Conservation (phyloP, 1,140 invertebrate genomes). For the Drosophila pallidifrons region DNA sequence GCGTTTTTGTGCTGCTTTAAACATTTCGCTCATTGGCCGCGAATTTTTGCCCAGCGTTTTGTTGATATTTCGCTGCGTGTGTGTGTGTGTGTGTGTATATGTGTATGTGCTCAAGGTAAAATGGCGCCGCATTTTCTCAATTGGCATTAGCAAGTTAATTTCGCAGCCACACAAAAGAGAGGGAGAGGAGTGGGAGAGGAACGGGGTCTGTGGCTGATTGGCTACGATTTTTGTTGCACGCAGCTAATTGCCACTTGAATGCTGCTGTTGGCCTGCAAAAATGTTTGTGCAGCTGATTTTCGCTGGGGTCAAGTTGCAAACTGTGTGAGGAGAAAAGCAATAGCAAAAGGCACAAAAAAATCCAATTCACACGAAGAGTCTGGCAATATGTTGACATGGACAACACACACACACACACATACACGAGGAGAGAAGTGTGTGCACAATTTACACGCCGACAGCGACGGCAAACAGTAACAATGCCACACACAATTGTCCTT, state of each 20-base stretch:
- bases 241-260: conserved; percentile 71
- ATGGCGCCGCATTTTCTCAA: conserved; percentile 28
- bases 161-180: conserved; percentile 2
- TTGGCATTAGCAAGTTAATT: conserved; percentile 63
- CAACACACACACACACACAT: not conserved
- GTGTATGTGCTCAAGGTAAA: conserved; percentile 64
- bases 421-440: conserved; percentile 5
- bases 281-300: conserved; percentile 21
- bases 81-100: conserved; percentile 10
- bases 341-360: not conserved
- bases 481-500: conserved; percentile 73
- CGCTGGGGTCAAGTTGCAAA: conserved; percentile 37
- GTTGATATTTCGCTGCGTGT: conserved; percentile 48
- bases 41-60: conserved; percentile 34
- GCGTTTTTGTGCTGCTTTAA: conserved; percentile 29
- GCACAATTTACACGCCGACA: conserved; percentile 25
- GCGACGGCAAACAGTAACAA: conserved; percentile 30
- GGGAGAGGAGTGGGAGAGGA: not conserved
- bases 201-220: conserved; percentile 2
- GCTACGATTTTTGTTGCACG: conserved; percentile 33
- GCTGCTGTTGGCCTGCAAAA: not conserved
- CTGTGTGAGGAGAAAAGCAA: not conserved
- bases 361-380: conserved; percentile 11
- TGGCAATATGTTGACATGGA: conserved; percentile 21
- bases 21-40: conserved; percentile 33